Evolutionary conservation across 1,140 invertebrate genomes (phyloP), one percentile per base, ranked within the genome.

Genomic region (Bombus sibiricus): DNA sequence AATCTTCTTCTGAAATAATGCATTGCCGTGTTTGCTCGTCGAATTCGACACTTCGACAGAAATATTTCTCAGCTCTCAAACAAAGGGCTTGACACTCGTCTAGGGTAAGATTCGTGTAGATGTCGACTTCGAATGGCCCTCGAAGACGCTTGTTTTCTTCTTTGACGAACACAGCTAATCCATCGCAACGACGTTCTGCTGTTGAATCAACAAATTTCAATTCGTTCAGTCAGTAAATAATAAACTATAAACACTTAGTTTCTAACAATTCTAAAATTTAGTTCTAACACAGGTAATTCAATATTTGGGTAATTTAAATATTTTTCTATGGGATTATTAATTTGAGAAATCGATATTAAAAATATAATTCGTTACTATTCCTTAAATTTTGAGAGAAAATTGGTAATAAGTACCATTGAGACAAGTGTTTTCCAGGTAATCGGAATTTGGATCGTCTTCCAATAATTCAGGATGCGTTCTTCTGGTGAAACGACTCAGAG

Each of bases 391-490:
- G 2, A n/a, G 5, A 72, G 53, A 12, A 83, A 85, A 71, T 69
- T 22, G 62, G 69, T 80, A 73, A 15, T 80, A 75, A 18, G 28
- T 91, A 98, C 98, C 97, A 93, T 98, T 98, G 2, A 99, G 94
- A 93, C 98, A 99, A 64, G 98, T 98, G 92, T 99, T 99, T 96
- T 99, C 98, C 87, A 98, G 95, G 93, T 99, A 99, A 93, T 98
- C 98, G 2, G 97, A 97, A 93, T 98, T 98, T 3, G 98, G 97
- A 93, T 98, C 98, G 88, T 98, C 97, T 92, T 98, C 97, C 43
- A 98, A 92, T 6, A 98, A 95, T 90, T 98, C 97, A 0, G 98
- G 98, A 93, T 98, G 98, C 2, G 98, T 98, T 89, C 98, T 96
- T 89, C 98, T 95, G 0, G 98, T 98, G 90, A 98, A 98, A 81